Base-by-base conservation (phyloP, 2,113 vertebrate genomes). In the Sander lucioperca region DNA sequence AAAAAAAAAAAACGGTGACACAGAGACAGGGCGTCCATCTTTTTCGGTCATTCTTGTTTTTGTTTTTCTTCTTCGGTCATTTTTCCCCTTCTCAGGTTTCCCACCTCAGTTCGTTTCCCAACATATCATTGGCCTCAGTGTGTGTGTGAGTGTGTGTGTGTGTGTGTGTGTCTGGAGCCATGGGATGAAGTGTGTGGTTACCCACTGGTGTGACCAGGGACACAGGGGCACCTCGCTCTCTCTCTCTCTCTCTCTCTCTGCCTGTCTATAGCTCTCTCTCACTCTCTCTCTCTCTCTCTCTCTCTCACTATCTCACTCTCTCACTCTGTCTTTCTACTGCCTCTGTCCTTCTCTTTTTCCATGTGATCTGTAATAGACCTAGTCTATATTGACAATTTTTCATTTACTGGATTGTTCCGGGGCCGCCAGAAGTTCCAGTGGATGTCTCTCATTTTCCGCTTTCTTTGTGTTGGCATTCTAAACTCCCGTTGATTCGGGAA, bases 51-150 rank as follows among this genome's bases (percentile, higher is more conserved):
- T 82, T 83, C 79, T 92, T 90, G 88, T 92, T 93, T 87, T 93
- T 91, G 80, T 91, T 88, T 87, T 89, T 90, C 86, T 75, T 27
- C 65, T 91, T 74, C 77, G 69, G 85, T 90, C 75, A 83, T 57
- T 85, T 80, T 86, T 90, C 84, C 91, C 86, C 86, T 76, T 92
- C 92, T 95, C 92, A 90, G 80, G 88, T 95, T 94, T 91, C 92
- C 89, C 88, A 10, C 85, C 86, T 88, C 86, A 69, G 85, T 72
- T 68, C 39, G 67, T 89, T 91, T 92, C 85, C 84, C 89, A 93
- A 93, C 94, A 91, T 95, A 93, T 94, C 90, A 94, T 93, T 94
- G 92, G 79, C 51, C 79, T 70, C 21, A 7, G 79, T 76, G 59
- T 73, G 69, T 56, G 81, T 69, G 62, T 74, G 62, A 51, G 80